A percentile compares a stretch with the other conserved stretches of the same genome.
Evolutionary conservation across 2,797 vertebrate genomes (phyloP).

Genomic region (Pempheris klunzingeri): DNA sequence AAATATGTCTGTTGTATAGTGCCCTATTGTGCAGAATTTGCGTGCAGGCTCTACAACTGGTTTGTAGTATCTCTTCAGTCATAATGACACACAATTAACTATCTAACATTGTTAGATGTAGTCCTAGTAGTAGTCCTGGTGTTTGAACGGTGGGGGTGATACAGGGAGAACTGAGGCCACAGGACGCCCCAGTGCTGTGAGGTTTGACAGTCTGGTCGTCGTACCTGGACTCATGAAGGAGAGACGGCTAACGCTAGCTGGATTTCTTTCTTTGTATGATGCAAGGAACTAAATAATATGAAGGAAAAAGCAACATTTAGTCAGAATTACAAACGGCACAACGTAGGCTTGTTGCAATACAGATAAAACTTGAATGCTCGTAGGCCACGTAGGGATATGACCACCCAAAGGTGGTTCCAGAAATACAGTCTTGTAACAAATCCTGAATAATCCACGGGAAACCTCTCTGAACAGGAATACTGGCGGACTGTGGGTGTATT

Average conservation of each 20-base stretch:
- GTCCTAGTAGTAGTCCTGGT: too few relatives aligned
- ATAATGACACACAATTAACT: background rate
- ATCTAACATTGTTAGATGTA: too few relatives aligned
- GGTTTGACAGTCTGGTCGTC: too few relatives aligned
- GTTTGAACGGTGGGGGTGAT: background rate
- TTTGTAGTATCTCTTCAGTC: background rate
- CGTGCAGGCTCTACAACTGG: background rate
- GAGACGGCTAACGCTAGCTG: background rate
- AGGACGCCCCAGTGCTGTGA: too few relatives aligned
- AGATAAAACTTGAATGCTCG: too few relatives aligned
- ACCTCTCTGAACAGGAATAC: background rate
- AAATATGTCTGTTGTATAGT: background rate
- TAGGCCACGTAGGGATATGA: too few relatives aligned
- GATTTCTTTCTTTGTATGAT: background rate
- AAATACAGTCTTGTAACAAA: conserved; percentile 2
- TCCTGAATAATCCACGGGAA: background rate
- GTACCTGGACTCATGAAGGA: too few relatives aligned
- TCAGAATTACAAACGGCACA: background rate
- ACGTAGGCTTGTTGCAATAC: background rate
- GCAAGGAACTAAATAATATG: too few relatives aligned
- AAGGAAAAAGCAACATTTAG: background rate
- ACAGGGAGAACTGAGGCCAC: too few relatives aligned
- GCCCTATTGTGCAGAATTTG: background rate
- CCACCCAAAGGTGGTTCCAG: background rate
- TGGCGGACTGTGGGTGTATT: background rate